Percentiles rank a stretch among this genome's conserved stretches.
Conservation (phyloP, 1,140 invertebrate genomes). For the Diabrotica undecimpunctata region DNA sequence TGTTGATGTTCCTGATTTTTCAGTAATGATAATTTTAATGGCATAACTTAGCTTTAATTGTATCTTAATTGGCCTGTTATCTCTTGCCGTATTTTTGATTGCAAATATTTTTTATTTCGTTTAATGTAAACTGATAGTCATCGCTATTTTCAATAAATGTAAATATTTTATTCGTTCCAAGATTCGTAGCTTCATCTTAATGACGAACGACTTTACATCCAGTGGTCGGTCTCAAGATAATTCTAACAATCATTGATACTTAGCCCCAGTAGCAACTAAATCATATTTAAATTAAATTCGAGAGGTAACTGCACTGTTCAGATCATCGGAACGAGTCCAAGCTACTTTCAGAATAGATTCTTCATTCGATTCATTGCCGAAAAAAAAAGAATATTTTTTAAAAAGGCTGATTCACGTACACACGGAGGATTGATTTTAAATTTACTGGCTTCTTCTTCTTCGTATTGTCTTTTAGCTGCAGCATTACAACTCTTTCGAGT, state of each 20-base stretch:
- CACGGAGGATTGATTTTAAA: not conserved
- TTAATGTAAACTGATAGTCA: not conserved
- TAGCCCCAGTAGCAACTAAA: no score
- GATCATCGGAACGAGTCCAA: not conserved
- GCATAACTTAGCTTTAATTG: conserved; percentile 20
- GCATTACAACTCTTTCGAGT: conserved; percentile 27
- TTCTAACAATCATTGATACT: not conserved
- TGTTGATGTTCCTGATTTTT: conserved; percentile 20
- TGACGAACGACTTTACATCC: not conserved
- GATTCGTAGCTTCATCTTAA: not conserved
- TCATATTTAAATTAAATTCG: not conserved
- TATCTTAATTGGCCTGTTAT: conserved; percentile 14
- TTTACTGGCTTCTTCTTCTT: conserved; percentile 26
- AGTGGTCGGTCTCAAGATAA: not conserved
- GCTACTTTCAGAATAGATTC: not conserved
- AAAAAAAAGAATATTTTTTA: not conserved
- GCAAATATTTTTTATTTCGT: not conserved
- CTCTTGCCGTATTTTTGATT: no score
- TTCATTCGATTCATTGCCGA: not conserved
- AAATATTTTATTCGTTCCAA: no score
- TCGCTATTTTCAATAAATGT: not conserved
- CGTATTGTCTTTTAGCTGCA: conserved; percentile 27
- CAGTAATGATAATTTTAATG: conserved; percentile 22
- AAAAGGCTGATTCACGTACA: not conserved
- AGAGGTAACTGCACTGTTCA: not conserved